These are phyloP conservation scores for Tyrophagus putrescentiae DNA, from an alignment of 1,140 invertebrate species.

Conservation along the genomic window DNA sequence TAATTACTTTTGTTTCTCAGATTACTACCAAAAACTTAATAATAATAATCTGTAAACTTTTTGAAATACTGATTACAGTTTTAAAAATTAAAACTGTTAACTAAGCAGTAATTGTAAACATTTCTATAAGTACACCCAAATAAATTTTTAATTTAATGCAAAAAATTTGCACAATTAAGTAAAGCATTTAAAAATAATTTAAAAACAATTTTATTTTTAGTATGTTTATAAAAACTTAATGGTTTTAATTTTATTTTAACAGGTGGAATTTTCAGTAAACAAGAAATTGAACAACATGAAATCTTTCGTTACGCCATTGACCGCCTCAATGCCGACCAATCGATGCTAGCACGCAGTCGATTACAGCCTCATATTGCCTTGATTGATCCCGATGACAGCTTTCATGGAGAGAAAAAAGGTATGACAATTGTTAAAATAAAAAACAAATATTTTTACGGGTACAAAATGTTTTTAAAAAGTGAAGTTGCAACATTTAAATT, in stretches of 20 bases:
- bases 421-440: neutral
- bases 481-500: neutral
- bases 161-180: too few species aligned
- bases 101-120: too few species aligned
- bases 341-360: neutral
- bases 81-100: too few species aligned
- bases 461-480: neutral
- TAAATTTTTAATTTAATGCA: too few species aligned
- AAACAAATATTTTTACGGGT: neutral
- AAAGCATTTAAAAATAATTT: too few species aligned
- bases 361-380: neutral
- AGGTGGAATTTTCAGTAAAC: conserved; percentile 2
- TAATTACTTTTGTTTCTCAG: too few species aligned
- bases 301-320: conserved; percentile 17
- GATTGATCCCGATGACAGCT: conserved; percentile 18
- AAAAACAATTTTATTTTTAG: neutral
- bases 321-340: conserved; percentile 10
- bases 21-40: too few species aligned
- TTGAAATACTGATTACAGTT: too few species aligned
- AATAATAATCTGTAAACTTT: too few species aligned
- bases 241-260: neutral
- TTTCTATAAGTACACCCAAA: too few species aligned
- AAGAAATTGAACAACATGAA: neutral
- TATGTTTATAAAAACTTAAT: neutral
- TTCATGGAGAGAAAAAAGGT: conserved; percentile 14